Base-by-base conservation (phyloP, 2,888 invertebrate species). In the Eudasyphora cyanicolor region DNA sequence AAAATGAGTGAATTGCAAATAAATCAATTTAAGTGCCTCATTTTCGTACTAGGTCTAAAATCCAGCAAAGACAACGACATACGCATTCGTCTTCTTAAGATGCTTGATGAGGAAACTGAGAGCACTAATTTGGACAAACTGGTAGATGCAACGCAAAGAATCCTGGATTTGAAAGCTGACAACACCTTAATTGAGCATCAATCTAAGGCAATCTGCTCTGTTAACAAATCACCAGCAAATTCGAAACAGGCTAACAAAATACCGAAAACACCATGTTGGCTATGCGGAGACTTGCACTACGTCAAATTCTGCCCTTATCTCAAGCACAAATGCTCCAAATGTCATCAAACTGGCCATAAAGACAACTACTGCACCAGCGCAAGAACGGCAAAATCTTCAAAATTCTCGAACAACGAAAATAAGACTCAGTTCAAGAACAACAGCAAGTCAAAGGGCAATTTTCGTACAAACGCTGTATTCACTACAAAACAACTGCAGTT, bases 1-100 rank as follows among this genome's bases (percentile, higher is more conserved):
- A 54, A 77, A 19, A 51, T 82, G 38, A 17, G 19, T 1, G 57
- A 77, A 1, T 69, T 73, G 12, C 67, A 21, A 49, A 54, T 51
- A 4, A 67, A 81, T 12, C 64, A 81, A 12, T 76, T 81, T 10
- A 81, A 81, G 14, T 73, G 71, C n/a, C 27, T 74, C 29, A 27
- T 79, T n/a, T 80, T 75, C 42, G 57, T 79, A 17, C 12, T 64
- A 17, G 77, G 77, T 6, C 42, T 60, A 1, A 64, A 69, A 57
- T 42, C 57, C 27, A 3, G 35, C 12, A 73, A 45, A 38, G 74
- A 75, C 32, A 27, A 17, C 4, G 67, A 82, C 12, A 74, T 77
- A 57, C 77, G 60, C 4, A 6, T 67, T 1, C 67, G 69, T 0
- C 21, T 82, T 1, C 17, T 82, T 0, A 82, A 42, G 57, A 64